phyloP scores from a whole-genome alignment of 2,888 invertebrate species.

The Anorthoa munda region DNA sequence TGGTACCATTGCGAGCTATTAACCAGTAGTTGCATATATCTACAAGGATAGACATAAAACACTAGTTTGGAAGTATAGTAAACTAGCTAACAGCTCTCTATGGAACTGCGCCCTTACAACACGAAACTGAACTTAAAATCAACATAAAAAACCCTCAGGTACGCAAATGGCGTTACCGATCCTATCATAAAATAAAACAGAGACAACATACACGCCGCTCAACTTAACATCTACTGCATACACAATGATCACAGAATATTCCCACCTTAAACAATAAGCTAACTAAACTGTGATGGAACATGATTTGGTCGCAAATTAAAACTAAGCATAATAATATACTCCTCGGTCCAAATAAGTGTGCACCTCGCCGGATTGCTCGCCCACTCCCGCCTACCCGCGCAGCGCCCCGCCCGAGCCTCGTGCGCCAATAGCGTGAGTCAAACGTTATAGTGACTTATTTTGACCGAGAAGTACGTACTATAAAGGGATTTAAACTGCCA shows the following conservation, averaged over 20 bases:
- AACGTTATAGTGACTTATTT: too few species aligned
- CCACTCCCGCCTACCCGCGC: too few species aligned
- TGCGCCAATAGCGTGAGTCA: too few species aligned
- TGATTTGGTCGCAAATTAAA: conserved; percentile 59
- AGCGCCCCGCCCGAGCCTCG: too few species aligned
- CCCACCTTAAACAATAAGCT: conserved; percentile 38
- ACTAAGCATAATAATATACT: conserved; percentile 28
- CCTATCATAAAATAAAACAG: conserved; percentile 17
- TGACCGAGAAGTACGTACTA: background rate
- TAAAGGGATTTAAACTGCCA: background rate
- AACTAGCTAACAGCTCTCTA: too few species aligned
- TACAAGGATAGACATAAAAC: too few species aligned
- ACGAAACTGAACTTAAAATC: conserved; percentile 8
- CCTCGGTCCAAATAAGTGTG: too few species aligned
- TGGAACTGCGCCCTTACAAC: background rate
- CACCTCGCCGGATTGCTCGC: too few species aligned
- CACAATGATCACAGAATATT: conserved; percentile 67
- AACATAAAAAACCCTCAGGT: conserved; percentile 44
- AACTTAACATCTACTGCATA: conserved; percentile 62
- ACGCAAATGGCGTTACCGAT: conserved; percentile 36
- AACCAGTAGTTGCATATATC: too few species aligned
- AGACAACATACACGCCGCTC: conserved; percentile 14
- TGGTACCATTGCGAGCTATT: too few species aligned
- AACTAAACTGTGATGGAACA: conserved; percentile 54
- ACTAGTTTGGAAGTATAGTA: too few species aligned